Conservation (phyloP, 2,888 invertebrate genomes). For the Branchellion lobata region DNA sequence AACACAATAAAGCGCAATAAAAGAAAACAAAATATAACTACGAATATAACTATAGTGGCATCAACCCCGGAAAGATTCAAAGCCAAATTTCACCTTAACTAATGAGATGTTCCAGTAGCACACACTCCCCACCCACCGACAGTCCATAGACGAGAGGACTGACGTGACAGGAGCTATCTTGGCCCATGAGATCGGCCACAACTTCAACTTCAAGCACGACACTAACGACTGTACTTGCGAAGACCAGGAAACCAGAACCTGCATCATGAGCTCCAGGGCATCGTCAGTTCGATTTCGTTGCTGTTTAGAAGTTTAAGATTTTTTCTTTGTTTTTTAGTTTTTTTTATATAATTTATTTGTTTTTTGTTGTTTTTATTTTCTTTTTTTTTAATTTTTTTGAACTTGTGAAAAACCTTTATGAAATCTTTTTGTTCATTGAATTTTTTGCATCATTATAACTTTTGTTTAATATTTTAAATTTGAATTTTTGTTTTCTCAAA, state of each 20-base stretch:
- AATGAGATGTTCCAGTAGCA: too few species aligned
- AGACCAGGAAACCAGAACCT: conserved; percentile 65
- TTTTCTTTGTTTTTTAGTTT: too few species aligned
- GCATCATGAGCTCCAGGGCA: conserved; percentile 91
- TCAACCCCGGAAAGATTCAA: too few species aligned
- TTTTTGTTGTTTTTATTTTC: too few species aligned
- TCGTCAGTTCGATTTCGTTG: conserved; percentile 70
- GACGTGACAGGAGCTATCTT: conserved; percentile 77
- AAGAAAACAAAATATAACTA: too few species aligned
- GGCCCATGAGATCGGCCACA: conserved; percentile 98
- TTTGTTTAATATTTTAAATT: neutral
- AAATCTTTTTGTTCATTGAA: neutral
- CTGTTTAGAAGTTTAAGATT: too few species aligned
- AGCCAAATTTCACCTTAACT: too few species aligned
- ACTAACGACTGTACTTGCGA: conserved; percentile 76
- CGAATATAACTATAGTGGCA: too few species aligned
- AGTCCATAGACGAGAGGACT: neutral
- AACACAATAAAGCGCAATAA: too few species aligned
- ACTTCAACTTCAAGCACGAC: conserved; percentile 98
- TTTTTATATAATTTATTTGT: too few species aligned
- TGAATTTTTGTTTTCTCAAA: too few species aligned
- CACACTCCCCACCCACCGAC: neutral
- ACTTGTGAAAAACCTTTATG: neutral
- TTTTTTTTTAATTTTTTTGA: too few species aligned
- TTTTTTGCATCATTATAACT: neutral